Percentiles rank a stretch among this genome's conserved stretches.
Conservation (phyloP, 2,888 invertebrate species). For the Octodonta nipae region DNA sequence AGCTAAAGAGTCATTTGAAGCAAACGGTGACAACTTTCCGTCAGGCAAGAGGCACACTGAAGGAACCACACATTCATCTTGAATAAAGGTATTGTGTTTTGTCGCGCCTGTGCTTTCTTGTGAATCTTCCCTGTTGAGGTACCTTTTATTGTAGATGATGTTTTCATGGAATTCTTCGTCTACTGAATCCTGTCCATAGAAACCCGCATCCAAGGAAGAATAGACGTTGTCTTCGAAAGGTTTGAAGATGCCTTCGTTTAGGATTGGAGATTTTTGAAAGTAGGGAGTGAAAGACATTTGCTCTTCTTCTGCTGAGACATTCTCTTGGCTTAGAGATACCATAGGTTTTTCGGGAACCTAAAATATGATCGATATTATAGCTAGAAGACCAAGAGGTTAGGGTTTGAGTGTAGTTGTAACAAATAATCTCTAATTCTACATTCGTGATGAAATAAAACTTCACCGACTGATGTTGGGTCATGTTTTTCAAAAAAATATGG, state of each 20-base stretch:
- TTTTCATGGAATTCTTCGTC: conserved; percentile 72
- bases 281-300: conserved; percentile 26
- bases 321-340: conserved; percentile 51
- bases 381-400: conserved; percentile 2
- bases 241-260: conserved; percentile 25
- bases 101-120: conserved; percentile 19
- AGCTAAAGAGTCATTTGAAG: conserved; percentile 71
- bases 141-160: conserved; percentile 60
- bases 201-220: conserved; percentile 27
- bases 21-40: conserved; percentile 55
- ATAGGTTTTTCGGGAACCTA: conserved; percentile 35
- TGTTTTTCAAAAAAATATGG: too few relatives aligned
- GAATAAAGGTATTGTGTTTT: conserved; percentile 31
- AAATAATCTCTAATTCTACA: too few relatives aligned
- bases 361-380: conserved; percentile 34
- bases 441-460: too few relatives aligned
- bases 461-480: too few relatives aligned
- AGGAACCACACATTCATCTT: conserved; percentile 40
- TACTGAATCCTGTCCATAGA: conserved; percentile 35
- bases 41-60: conserved; percentile 34
- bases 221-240: conserved; percentile 27
- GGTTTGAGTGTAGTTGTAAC: too few relatives aligned
- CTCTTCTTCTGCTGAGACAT: conserved; percentile 33
- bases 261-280: conserved; percentile 39
- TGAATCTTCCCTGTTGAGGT: conserved; percentile 35